These are phyloP conservation scores for Holacanthella duospinosa DNA, from an alignment of 2,888 invertebrate genomes.

Conservation along the genomic window DNA sequence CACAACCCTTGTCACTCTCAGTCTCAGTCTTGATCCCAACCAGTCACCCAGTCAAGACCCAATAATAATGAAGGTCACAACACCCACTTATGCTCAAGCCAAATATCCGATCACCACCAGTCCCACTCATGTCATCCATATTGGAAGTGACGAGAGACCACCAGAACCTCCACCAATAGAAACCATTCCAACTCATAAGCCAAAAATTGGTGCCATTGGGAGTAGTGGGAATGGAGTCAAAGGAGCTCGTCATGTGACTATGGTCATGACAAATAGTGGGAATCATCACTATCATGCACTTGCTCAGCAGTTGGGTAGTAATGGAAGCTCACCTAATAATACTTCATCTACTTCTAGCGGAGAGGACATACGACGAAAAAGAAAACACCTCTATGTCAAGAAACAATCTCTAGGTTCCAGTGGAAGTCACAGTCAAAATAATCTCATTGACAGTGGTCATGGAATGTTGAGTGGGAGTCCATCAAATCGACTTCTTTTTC, in stretches of 20 bases:
- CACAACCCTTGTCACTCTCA: background rate
- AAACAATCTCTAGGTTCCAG: background rate
- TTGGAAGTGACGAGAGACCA: slow-evolving; percentile 49
- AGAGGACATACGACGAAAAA: background rate
- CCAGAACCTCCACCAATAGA: slow-evolving; percentile 86
- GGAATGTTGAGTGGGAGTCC: slow-evolving; percentile 26
- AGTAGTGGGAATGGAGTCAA: background rate
- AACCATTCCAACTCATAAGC: slow-evolving; percentile 74
- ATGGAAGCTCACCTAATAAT: slow-evolving; percentile 10
- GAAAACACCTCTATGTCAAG: slow-evolving; percentile 27
- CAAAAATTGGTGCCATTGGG: background rate
- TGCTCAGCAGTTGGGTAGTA: background rate
- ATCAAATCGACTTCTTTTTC: slow-evolving; percentile 31
- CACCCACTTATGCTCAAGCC: slow-evolving; percentile 42
- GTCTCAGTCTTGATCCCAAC: background rate
- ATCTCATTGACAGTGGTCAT: background rate
- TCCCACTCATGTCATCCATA: no score
- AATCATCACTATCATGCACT: background rate
- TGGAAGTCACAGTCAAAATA: background rate
- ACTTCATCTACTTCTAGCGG: slow-evolving; percentile 1
- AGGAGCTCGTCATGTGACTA: slow-evolving; percentile 1
- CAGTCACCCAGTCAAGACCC: background rate
- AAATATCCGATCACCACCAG: slow-evolving; percentile 42
- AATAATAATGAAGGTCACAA: background rate
- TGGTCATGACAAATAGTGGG: background rate